A percentile compares a stretch with the other conserved stretches of the same genome.
These are phyloP conservation scores for Lanius collurio DNA, from an alignment of 2,113 vertebrate species.

Conservation along the genomic window DNA sequence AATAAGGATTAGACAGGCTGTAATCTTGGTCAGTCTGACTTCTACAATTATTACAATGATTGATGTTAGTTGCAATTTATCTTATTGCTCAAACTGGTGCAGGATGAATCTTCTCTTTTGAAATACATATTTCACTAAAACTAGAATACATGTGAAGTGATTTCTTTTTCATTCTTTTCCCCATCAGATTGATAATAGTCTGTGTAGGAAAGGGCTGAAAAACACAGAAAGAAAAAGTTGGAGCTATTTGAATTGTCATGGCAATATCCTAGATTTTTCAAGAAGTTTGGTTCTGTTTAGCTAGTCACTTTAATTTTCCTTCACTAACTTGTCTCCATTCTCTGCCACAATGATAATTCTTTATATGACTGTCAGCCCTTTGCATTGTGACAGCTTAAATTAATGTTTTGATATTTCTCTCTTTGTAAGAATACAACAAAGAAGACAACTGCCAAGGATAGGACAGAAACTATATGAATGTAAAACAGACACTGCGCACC, in stretches of 20 bases:
- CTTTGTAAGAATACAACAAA: slow-evolving; percentile 74
- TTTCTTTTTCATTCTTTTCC: slow-evolving; percentile 43
- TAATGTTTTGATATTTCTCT: slow-evolving; percentile 75
- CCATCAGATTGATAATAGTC: slow-evolving; percentile 56
- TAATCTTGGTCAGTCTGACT: slow-evolving; percentile 44
- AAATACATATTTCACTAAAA: slow-evolving; percentile 52
- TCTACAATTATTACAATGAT: slow-evolving; percentile 15
- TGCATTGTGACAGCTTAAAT: slow-evolving; percentile 74
- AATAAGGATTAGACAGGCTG: slow-evolving; percentile 14
- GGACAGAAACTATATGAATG: slow-evolving; percentile 62
- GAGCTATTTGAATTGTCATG: slow-evolving; percentile 54
- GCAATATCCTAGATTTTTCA: slow-evolving; percentile 57
- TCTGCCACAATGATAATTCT: slow-evolving; percentile 71
- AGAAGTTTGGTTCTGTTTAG: slow-evolving; percentile 71
- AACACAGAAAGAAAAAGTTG: slow-evolving; percentile 52
- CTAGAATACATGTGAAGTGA: background rate
- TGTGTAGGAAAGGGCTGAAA: slow-evolving; percentile 53
- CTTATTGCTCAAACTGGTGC: slow-evolving; percentile 21
- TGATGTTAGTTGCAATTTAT: slow-evolving; percentile 25
- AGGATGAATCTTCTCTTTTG: slow-evolving; percentile 2
- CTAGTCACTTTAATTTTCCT: slow-evolving; percentile 72
- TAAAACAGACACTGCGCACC: slow-evolving; percentile 50
- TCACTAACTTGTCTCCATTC: slow-evolving; percentile 65
- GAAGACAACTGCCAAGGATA: slow-evolving; percentile 68
- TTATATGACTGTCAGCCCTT: slow-evolving; percentile 72